A percentile compares a stretch with the other conserved stretches of the same genome.
phyloP scores from a whole-genome alignment of 1,140 invertebrate species.

The Melitaea cinxia region DNA sequence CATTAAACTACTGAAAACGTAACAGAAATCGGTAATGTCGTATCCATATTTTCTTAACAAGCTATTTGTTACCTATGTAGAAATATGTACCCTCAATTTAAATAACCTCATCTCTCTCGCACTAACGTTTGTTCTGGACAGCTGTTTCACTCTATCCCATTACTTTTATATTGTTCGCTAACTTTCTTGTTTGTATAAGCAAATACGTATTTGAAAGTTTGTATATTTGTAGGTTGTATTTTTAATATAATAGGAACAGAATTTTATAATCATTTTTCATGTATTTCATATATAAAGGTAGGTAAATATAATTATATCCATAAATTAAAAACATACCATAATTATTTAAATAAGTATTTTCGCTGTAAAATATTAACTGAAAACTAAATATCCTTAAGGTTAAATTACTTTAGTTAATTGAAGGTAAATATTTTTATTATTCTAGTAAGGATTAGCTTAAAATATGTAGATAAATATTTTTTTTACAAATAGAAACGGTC shows the following conservation, averaged over 20 bases:
- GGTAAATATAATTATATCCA: no score
- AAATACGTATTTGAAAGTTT: slow-evolving; percentile 81
- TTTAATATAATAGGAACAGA: slow-evolving; percentile 30
- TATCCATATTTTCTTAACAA: slow-evolving; percentile 73
- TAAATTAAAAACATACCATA: no score
- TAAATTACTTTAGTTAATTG: no score
- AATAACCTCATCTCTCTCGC: slow-evolving; percentile 69
- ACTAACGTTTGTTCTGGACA: slow-evolving; percentile 34
- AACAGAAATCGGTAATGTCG: slow-evolving; percentile 36
- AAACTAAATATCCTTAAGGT: no score
- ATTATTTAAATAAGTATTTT: no score
- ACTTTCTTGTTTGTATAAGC: slow-evolving; percentile 82
- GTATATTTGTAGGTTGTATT: slow-evolving; percentile 79
- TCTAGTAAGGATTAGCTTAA: no score
- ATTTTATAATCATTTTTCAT: background rate
- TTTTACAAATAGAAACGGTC: no score
- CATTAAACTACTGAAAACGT: slow-evolving; percentile 1
- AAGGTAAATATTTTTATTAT: no score
- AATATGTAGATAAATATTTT: no score
- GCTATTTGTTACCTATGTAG: slow-evolving; percentile 81
- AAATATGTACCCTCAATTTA: slow-evolving; percentile 81
- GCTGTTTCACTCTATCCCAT: slow-evolving; percentile 71
- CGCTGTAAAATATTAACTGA: no score
- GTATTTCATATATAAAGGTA: background rate
- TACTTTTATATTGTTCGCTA: slow-evolving; percentile 82